Conservation (phyloP, 2,888 invertebrate genomes). For the Agonopterix alstromeriana region DNA sequence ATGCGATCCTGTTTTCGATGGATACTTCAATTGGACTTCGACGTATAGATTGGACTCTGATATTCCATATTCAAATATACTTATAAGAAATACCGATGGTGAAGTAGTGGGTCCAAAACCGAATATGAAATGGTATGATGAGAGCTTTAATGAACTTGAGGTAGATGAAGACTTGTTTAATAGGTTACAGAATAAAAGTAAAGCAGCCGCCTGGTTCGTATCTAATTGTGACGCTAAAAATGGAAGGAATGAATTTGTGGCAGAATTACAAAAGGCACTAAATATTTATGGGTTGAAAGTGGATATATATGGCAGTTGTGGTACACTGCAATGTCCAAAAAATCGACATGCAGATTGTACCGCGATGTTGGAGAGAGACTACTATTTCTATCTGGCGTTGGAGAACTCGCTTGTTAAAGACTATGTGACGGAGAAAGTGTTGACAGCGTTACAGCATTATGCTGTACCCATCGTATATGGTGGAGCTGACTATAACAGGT, state of each 20-base stretch:
- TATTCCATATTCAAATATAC: conserved; percentile 47
- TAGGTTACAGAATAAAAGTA: conserved; percentile 42
- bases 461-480: conserved; percentile 82
- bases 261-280: conserved; percentile 33
- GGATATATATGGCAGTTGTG: conserved; percentile 76
- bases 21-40: conserved; percentile 62
- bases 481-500: conserved; percentile 79
- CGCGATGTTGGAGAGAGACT: conserved; percentile 67
- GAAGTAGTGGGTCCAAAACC: conserved; percentile 46
- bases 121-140: conserved; percentile 31
- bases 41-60: conserved; percentile 63
- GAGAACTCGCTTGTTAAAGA: conserved; percentile 83
- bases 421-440: conserved; percentile 77
- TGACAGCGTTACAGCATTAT: conserved; percentile 74
- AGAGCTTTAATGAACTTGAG: conserved; percentile 18
- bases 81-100: conserved; percentile 35
- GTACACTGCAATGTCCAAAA: conserved; percentile 40
- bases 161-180: conserved; percentile 23
- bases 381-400: conserved; percentile 84
- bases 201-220: conserved; percentile 63
- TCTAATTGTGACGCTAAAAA: conserved; percentile 49
- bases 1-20: conserved; percentile 38
- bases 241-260: conserved; percentile 33
- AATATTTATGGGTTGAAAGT: conserved; percentile 37
- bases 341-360: conserved; percentile 31